A percentile compares a stretch with the other conserved stretches of the same genome.
Evolutionary conservation across 2,888 invertebrate genomes (phyloP).

Genomic region (Notodonta dromedarius): DNA sequence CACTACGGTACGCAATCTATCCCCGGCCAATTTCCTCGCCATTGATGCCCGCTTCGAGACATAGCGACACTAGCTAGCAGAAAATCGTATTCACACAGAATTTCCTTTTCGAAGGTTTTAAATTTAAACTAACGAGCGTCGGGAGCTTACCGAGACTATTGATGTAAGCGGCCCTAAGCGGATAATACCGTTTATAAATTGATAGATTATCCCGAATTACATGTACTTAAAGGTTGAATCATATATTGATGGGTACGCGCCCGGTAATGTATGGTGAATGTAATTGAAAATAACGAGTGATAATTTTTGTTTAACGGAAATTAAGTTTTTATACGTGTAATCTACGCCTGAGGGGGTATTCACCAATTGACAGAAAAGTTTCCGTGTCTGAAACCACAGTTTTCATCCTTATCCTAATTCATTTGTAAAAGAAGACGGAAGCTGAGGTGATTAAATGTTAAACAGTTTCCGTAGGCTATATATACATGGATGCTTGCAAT

Average conservation of each 20-base stretch:
- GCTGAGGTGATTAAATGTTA: no score
- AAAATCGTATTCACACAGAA: constrained; percentile 33
- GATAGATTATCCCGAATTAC: constrained; percentile 25
- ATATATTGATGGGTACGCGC: neutral
- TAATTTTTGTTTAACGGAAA: neutral
- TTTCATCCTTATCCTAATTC: no score
- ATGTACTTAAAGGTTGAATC: constrained; percentile 7
- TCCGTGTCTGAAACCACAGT: no score
- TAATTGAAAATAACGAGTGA: neutral
- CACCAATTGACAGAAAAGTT: no score
- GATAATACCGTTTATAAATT: constrained; percentile 22
- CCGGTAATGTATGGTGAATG: neutral
- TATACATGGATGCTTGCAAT: no score
- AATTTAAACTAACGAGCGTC: constrained; percentile 29
- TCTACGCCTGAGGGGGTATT: no score
- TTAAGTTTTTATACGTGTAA: no score
- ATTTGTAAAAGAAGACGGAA: no score
- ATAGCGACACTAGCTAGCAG: constrained; percentile 26
- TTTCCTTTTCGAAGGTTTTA: constrained; percentile 32
- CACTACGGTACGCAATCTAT: constrained; percentile 16
- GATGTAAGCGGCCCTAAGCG: constrained; percentile 21
- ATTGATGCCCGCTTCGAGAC: constrained; percentile 25
- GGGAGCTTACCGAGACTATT: constrained; percentile 19
- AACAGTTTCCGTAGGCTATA: no score
- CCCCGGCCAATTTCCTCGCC: constrained; percentile 29